These are phyloP conservation scores for Sebastes flavidus DNA, from an alignment of 2,797 vertebrate species.

Conservation along the genomic window DNA sequence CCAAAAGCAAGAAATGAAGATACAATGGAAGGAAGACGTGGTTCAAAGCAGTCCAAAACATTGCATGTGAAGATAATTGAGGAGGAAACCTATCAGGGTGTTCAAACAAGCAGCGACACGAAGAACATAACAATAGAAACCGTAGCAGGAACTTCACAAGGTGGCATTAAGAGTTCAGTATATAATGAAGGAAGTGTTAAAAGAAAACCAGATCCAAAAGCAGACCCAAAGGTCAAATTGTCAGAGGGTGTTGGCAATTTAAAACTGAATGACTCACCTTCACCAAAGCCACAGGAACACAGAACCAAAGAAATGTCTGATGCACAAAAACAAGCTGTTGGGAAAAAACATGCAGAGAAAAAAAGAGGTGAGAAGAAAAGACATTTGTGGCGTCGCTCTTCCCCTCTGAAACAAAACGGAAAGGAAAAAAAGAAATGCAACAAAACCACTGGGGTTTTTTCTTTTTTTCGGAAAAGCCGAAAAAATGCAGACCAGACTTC, in stretches of 20 bases:
- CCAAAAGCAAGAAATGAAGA: not conserved
- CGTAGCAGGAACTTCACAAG: not conserved
- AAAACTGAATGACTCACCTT: not conserved
- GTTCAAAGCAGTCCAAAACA: not conserved
- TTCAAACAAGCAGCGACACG: rapidly evolving
- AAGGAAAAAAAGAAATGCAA: not conserved
- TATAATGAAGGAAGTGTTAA: not conserved
- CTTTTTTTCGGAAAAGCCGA: rapidly evolving
- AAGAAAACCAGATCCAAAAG: not conserved
- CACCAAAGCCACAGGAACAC: rapidly evolving
- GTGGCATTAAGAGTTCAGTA: not conserved
- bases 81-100: not conserved
- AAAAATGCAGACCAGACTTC: not conserved
- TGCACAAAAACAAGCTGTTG: not conserved
- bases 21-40: rapidly evolving
- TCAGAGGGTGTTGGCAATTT: rapidly evolving
- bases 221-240: rapidly evolving
- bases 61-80: rapidly evolving
- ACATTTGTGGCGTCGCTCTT: rapidly evolving
- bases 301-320: not conserved
- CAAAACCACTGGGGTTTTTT: rapidly evolving
- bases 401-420: not conserved
- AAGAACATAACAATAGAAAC: rapidly evolving
- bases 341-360: not conserved
- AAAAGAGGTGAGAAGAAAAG: not conserved